Evolutionary conservation across 2,797 vertebrate species (phyloP), one percentile per base, ranked within the genome.

Genomic region (Scleropages formosus): DNA sequence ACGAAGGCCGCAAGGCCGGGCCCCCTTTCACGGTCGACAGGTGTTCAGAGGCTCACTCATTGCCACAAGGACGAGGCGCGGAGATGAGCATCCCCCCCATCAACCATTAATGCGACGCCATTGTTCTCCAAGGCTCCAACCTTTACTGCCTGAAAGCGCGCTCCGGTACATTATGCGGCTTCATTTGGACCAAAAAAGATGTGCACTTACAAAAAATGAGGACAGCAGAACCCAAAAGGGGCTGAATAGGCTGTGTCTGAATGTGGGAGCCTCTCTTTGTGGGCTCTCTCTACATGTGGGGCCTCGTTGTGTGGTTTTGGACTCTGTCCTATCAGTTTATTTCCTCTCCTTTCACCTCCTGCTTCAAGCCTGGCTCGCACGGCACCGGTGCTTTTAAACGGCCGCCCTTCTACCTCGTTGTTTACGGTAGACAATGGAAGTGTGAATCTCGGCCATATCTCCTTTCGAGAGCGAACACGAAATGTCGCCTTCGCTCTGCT

Each of bases 101-200:
- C 39, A 22, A 15, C 31, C 26, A 15, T 39, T 66, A 20, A 68
- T 47, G 66, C 16, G 18, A 39, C 18, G 44, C 66, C 6, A 63
- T 63, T 68, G 12, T 39, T 47, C 66, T 68, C 66, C 66, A 49
- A 68, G 66, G 63, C 39, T n/a, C 18, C 16, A 68, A 49, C 39
- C 66, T 68, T 47, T 68, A 16, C 66, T 47, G 27, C 16, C 10
- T 68, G 66, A 68, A 65, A 49, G 66, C 10, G 68, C 31, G 24
- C 27, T 65, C 26, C 3, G 24, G 8, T 65, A 15, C 16, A 31
- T 12, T 13, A 39, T 65, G 63, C 4, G 15, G 26, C 12, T 58
- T 12, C 11, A 39, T 0, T 39, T 39, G 27, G 4, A 65, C 16
- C 18, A 47, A 49, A 69, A 47, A 46, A 20, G 20, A 69, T 1